Evolutionary conservation across 2,888 invertebrate genomes (phyloP).

Genomic region (Galeruca laticollis): DNA sequence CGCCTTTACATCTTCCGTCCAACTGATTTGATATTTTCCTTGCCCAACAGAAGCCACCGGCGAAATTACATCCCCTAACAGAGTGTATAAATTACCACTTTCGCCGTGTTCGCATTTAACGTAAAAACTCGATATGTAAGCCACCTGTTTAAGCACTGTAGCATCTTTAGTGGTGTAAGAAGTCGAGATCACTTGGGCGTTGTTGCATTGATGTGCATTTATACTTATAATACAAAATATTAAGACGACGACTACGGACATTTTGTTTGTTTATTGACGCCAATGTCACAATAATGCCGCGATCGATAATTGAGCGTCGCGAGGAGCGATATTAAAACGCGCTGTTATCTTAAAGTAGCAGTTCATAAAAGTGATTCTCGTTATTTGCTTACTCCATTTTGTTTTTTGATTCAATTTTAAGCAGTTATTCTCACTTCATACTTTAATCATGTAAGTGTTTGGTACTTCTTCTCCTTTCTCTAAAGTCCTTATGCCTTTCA

Average conservation of each 20-base stretch:
- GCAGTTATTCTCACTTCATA: too few relatives aligned
- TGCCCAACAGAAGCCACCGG: conserved; percentile 83
- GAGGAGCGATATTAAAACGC: neutral
- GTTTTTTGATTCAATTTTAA: too few relatives aligned
- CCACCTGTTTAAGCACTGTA: conserved; percentile 86
- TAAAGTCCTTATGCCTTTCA: too few relatives aligned
- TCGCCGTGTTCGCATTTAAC: conserved; percentile 75
- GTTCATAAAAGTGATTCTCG: too few relatives aligned
- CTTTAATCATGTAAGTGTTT: too few relatives aligned
- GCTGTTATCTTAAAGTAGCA: neutral
- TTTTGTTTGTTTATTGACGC: conserved; percentile 1
- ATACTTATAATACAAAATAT: conserved; percentile 1
- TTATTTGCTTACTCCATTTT: too few relatives aligned
- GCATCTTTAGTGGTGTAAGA: conserved; percentile 92
- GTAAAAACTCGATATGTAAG: conserved; percentile 88
- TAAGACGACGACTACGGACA: conserved; percentile 9
- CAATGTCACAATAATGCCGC: neutral
- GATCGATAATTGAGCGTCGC: neutral
- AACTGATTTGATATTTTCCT: conserved; percentile 89
- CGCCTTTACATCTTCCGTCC: conserved; percentile 87
- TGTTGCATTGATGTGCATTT: conserved; percentile 53
- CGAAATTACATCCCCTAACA: conserved; percentile 82
- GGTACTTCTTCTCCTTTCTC: too few relatives aligned
- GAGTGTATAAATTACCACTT: conserved; percentile 82
- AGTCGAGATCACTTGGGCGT: conserved; percentile 76